Evolutionary conservation across 2,888 invertebrate genomes (phyloP).

Genomic region (Argyresthia goedartella): DNA sequence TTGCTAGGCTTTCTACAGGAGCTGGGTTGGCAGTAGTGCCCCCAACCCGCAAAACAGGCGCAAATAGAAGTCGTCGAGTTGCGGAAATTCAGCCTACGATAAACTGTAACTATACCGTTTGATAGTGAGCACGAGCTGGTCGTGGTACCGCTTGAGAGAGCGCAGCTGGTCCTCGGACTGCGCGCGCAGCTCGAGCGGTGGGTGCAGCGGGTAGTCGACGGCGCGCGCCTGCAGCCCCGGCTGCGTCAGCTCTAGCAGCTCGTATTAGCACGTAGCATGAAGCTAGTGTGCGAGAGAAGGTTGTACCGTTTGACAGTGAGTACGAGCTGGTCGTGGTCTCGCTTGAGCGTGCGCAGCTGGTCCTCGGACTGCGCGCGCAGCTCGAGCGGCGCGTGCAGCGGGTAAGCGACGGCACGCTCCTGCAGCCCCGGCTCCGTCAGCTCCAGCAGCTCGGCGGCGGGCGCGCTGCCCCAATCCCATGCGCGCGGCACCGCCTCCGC

Average conservation of each 20-base stretch:
- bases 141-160: conserved; percentile 34
- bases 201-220: conserved; percentile 48
- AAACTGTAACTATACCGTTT: conserved; percentile 40
- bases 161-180: conserved; percentile 27
- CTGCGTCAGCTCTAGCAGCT: conserved; percentile 40
- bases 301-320: conserved; percentile 35
- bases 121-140: conserved; percentile 34
- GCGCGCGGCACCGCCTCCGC: conserved; percentile 28
- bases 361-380: conserved; percentile 31
- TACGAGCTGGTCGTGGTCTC: conserved; percentile 39
- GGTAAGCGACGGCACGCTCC: conserved; percentile 38
- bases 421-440: conserved; percentile 38
- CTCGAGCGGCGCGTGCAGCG: conserved; percentile 49
- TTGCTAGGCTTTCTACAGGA: no score
- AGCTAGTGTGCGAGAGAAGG: no score
- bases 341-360: conserved; percentile 27
- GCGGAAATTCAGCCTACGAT: no score
- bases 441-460: conserved; percentile 46
- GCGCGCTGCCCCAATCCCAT: conserved; percentile 50
- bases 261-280: no score
- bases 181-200: conserved; percentile 40
- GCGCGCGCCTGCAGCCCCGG: conserved; percentile 39
- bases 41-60: no score
- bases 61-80: no score
- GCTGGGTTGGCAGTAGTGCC: no score